Evolutionary conservation across 2,113 vertebrate genomes (phyloP), one percentile per base, ranked within the genome.

Genomic region (Saccopteryx leptura): DNA sequence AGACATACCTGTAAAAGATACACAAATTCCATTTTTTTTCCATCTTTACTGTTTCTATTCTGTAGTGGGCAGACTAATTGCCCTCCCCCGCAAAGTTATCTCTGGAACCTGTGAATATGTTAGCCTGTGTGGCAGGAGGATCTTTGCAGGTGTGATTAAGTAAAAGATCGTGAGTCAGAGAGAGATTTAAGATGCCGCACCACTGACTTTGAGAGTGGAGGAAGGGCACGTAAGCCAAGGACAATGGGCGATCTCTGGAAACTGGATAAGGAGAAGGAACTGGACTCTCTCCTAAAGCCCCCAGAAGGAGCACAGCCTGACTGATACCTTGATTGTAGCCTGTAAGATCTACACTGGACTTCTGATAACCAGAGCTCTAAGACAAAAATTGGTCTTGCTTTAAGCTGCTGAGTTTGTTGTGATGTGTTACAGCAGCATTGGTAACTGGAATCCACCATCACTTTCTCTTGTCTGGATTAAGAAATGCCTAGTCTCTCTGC

Each of bases 141-240:
- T 39, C 15, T 76, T 54, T 60, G 46, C 9, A n/a, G 28, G 7
- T 52, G 5, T 65, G n/a, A 50, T 15, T 61, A 72, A 72, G 23
- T 54, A 21, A 50, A 24, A 60, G n/a, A 15, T 60, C 33, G 83
- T 61, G 63, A 82, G 15, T 75, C 28, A 14, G 9, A 66, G 58
- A 61, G 28, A 60, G 1, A 4, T 2, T 7, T 15, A 58, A n/a
- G 63, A n/a, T 7, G 33, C 7, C 10, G 7, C 13, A 0, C 4
- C 1, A 4, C 54, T 66, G 39, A 46, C 60, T 85, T 91, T 23
- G 54, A 33, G 48, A 79, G 39, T 33, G 50, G 60, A 91, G 26
- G 66, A 81, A 39, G 54, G 54, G 19, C 15, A 4, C 72, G 31
- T 1, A 14, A 56, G 61, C 69, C 39, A 18, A 84, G 61, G 60